Evolutionary conservation across 2,888 invertebrate species (phyloP).

Genomic region (Fissipunctia ypsillon): DNA sequence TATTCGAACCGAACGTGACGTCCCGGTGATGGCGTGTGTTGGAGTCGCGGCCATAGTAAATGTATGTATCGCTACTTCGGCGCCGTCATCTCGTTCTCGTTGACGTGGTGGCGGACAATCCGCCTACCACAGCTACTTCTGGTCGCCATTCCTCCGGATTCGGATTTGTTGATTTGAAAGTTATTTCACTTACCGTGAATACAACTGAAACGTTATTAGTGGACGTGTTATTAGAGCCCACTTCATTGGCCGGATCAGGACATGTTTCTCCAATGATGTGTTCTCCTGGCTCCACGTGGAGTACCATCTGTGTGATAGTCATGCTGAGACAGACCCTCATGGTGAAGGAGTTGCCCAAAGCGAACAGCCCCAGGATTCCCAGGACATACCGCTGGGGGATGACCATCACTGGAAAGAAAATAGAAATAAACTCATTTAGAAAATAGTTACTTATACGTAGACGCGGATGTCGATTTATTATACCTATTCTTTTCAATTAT

Average conservation of each 20-base stretch:
- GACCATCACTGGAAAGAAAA: slow-evolving; percentile 86
- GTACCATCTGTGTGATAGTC: slow-evolving; percentile 93
- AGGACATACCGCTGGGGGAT: slow-evolving; percentile 93
- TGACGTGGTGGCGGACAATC: too few relatives aligned
- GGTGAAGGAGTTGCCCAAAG: slow-evolving; percentile 93
- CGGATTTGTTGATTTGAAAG: neutral
- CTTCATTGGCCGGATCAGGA: slow-evolving; percentile 73
- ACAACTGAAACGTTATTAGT: slow-evolving; percentile 58
- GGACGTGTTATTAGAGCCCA: slow-evolving; percentile 50
- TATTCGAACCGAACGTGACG: too few relatives aligned
- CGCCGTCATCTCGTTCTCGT: too few relatives aligned
- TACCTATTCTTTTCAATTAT: neutral
- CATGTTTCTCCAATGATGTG: slow-evolving; percentile 89
- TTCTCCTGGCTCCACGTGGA: slow-evolving; percentile 74
- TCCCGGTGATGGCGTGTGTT: too few relatives aligned
- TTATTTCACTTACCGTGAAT: slow-evolving; percentile 65
- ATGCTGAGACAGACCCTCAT: slow-evolving; percentile 93
- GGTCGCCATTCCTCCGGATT: neutral
- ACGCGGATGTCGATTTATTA: too few relatives aligned
- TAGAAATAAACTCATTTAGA: neutral
- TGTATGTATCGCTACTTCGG: too few relatives aligned
- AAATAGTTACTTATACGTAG: neutral
- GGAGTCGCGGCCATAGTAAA: too few relatives aligned
- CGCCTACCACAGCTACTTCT: neutral
- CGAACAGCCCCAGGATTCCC: slow-evolving; percentile 93